These are phyloP conservation scores for Drosophila arawakana DNA, from an alignment of 1,140 invertebrate genomes.

Conservation along the genomic window DNA sequence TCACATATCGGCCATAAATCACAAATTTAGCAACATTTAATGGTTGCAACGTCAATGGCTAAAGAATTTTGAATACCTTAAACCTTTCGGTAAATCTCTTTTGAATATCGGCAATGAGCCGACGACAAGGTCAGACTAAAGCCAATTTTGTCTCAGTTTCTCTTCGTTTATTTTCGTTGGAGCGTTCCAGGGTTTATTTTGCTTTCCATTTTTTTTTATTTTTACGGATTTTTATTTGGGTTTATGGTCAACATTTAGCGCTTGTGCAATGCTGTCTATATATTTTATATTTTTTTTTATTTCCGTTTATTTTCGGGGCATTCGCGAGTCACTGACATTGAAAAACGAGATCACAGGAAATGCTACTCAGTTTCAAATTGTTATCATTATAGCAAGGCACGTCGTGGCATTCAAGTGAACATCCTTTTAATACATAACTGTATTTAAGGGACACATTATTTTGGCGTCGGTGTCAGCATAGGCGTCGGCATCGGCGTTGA, in stretches of 20 bases:
- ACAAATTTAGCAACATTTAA: slow-evolving; percentile 35
- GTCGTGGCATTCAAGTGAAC: slow-evolving; percentile 31
- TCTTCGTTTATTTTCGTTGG: background rate
- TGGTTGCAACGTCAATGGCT: slow-evolving; percentile 27
- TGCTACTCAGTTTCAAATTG: slow-evolving; percentile 9
- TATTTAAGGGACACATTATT: slow-evolving; percentile 1
- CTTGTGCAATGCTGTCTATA: slow-evolving; percentile 31
- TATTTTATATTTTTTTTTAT: background rate
- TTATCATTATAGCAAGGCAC: background rate
- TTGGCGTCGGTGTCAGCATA: background rate
- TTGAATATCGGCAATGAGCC: slow-evolving; percentile 52
- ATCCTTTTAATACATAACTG: slow-evolving; percentile 23
- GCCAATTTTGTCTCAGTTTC: background rate
- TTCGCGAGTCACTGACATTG: slow-evolving; percentile 41
- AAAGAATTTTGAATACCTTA: slow-evolving; percentile 43
- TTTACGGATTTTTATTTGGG: background rate
- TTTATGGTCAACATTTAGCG: slow-evolving; percentile 16
- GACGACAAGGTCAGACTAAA: slow-evolving; percentile 42
- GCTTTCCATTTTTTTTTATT: no score
- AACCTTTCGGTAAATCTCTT: slow-evolving; percentile 54
- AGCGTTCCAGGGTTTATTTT: slow-evolving; percentile 1
- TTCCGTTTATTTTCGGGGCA: background rate
- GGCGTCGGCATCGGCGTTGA: slow-evolving; percentile 44
- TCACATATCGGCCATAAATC: slow-evolving; percentile 51
- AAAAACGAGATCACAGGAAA: slow-evolving; percentile 27